Conservation (phyloP, 1,140 invertebrate species). For the Leptinotarsa texana region DNA sequence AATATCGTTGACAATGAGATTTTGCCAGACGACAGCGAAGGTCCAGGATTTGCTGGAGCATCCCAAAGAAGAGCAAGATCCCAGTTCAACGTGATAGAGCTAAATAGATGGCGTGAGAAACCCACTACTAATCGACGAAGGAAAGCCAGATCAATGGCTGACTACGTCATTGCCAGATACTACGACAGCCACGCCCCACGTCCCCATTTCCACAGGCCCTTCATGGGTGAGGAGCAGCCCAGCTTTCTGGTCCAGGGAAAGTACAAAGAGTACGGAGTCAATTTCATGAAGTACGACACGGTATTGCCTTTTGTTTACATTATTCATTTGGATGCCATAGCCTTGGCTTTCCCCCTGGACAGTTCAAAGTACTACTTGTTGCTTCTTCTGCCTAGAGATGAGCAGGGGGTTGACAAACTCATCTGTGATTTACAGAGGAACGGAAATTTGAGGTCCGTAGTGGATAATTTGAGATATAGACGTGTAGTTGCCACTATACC, state of each 20-base stretch:
- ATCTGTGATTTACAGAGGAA: slow-evolving; percentile 54
- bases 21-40: neutral
- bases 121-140: neutral
- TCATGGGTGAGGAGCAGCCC: slow-evolving; percentile 28
- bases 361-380: slow-evolving; percentile 67
- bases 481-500: slow-evolving; percentile 76
- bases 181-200: slow-evolving; percentile 24
- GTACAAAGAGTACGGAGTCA: slow-evolving; percentile 46
- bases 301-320: slow-evolving; percentile 76
- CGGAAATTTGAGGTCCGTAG: slow-evolving; percentile 65
- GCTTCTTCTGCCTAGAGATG: slow-evolving; percentile 62
- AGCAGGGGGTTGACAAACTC: slow-evolving; percentile 54
- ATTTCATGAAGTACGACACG: slow-evolving; percentile 71
- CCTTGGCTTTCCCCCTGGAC: slow-evolving; percentile 75
- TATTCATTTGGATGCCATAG: slow-evolving; percentile 69
- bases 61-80: neutral
- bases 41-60: neutral
- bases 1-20: neutral
- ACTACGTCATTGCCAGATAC: slow-evolving; percentile 46
- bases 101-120: neutral
- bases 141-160: slow-evolving; percentile 41
- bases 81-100: neutral
- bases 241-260: slow-evolving; percentile 51
- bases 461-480: slow-evolving; percentile 66
- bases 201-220: neutral